A percentile compares a stretch with the other conserved stretches of the same genome.
phyloP scores from a whole-genome alignment of 2,888 invertebrate genomes.

The Cyclophora albipunctata region DNA sequence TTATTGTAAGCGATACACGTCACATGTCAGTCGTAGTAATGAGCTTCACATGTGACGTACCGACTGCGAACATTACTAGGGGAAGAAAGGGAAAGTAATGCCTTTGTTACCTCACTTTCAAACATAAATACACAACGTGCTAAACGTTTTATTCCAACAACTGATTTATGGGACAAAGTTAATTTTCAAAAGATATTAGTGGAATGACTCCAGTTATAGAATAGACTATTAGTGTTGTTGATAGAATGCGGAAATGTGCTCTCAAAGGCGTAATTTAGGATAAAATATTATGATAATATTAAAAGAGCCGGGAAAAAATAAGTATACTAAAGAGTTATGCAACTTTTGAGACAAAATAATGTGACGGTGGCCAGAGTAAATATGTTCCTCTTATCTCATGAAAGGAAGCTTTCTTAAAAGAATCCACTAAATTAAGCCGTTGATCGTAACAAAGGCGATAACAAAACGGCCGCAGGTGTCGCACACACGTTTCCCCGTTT shows the following conservation, averaged over 20 bases:
- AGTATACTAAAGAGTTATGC: too few relatives aligned
- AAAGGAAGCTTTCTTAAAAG: background rate
- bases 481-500: conserved; percentile 40
- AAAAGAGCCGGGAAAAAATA: too few relatives aligned
- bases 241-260: too few relatives aligned
- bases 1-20: conserved; percentile 16
- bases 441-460: background rate
- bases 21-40: conserved; percentile 41
- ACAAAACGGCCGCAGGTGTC: conserved; percentile 33
- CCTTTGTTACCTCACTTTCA: too few relatives aligned
- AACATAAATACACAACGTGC: background rate
- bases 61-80: conserved; percentile 24
- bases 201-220: too few relatives aligned
- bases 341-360: too few relatives aligned
- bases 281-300: too few relatives aligned
- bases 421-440: background rate
- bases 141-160: background rate
- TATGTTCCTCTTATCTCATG: conserved; percentile 1
- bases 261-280: too few relatives aligned
- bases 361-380: too few relatives aligned
- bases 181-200: too few relatives aligned
- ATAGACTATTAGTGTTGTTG: too few relatives aligned
- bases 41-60: conserved; percentile 38
- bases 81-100: conserved; percentile 20
- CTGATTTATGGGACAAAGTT: too few relatives aligned